These are phyloP conservation scores for Amiota communis DNA, from an alignment of 2,888 invertebrate genomes.

Conservation along the genomic window DNA sequence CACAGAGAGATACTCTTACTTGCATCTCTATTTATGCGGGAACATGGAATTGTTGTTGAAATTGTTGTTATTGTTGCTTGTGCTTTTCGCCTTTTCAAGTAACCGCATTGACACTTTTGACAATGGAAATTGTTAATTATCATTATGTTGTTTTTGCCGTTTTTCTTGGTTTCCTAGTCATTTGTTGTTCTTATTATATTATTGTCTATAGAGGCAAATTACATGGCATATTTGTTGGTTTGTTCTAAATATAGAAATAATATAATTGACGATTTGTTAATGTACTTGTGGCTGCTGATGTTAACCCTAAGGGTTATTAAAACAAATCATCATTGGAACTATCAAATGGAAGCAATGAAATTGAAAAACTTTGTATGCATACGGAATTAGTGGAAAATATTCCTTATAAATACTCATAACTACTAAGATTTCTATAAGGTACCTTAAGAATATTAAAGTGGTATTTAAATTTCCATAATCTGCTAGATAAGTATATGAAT, in stretches of 20 bases:
- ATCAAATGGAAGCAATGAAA: not conserved
- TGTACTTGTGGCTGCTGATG: not conserved
- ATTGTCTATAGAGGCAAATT: slow-evolving; percentile 40
- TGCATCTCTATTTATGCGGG: slow-evolving; percentile 36
- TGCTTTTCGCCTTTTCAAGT: slow-evolving; percentile 54
- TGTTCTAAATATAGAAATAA: slow-evolving; percentile 56
- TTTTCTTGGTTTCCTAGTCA: slow-evolving; percentile 23
- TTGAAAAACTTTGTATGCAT: not conserved
- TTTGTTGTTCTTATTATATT: slow-evolving; percentile 19
- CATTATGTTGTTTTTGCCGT: slow-evolving; percentile 42
- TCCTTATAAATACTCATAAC: too few relatives aligned
- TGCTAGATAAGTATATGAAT: too few relatives aligned
- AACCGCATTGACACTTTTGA: slow-evolving; percentile 63
- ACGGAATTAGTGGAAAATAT: too few relatives aligned
- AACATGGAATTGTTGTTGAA: not conserved
- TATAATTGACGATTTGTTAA: slow-evolving; percentile 19
- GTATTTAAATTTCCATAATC: too few relatives aligned
- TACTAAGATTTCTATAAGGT: too few relatives aligned
- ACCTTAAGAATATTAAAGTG: too few relatives aligned
- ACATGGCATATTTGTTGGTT: slow-evolving; percentile 31
- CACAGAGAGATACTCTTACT: slow-evolving; percentile 46
- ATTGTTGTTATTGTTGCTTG: slow-evolving; percentile 6
- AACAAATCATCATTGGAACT: slow-evolving; percentile 10
- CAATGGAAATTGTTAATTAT: slow-evolving; percentile 58
- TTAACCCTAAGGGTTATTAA: slow-evolving; percentile 9